These are phyloP conservation scores for Campoplex capitator DNA, from an alignment of 2,888 invertebrate species.

Conservation along the genomic window DNA sequence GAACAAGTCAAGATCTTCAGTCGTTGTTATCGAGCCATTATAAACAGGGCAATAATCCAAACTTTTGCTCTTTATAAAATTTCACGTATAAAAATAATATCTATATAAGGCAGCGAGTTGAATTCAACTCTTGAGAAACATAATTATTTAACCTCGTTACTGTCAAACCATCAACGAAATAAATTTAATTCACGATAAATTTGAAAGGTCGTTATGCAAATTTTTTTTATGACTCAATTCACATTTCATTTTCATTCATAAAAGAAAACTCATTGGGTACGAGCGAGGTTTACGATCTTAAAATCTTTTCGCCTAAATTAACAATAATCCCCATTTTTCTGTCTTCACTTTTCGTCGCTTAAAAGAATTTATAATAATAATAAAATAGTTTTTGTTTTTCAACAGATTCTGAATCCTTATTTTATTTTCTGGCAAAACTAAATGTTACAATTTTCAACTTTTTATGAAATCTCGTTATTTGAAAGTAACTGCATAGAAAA, in stretches of 20 bases:
- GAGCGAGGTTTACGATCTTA: not conserved
- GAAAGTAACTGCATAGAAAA: too few relatives aligned
- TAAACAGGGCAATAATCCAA: constrained; percentile 7
- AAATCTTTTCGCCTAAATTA: not conserved
- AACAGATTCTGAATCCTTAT: too few relatives aligned
- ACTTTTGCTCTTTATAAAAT: not conserved
- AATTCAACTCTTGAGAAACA: not conserved
- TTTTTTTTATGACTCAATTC: not conserved
- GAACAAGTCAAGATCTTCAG: constrained; percentile 20
- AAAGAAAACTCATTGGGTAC: not conserved
- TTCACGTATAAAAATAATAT: not conserved
- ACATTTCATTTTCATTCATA: not conserved
- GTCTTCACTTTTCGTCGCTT: too few relatives aligned
- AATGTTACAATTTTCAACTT: too few relatives aligned
- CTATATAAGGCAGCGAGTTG: not conserved
- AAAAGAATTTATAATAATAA: too few relatives aligned
- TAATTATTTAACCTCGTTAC: not conserved
- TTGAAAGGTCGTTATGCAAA: not conserved
- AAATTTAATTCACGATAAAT: not conserved
- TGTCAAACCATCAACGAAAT: not conserved
- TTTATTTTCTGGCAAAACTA: too few relatives aligned
- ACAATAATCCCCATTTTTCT: not conserved
- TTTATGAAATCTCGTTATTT: too few relatives aligned
- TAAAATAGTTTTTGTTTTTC: too few relatives aligned
- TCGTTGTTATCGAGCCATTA: constrained; percentile 15